Conservation (phyloP, 2,113 vertebrate genomes). For the human (Homo sapiens) region GRCh38 chr7:149903001-149903500, state of each 20-base stretch:
- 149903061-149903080: not conserved
- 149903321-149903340: not conserved
- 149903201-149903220: not conserved
- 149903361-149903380: not conserved
- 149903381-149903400: not conserved
- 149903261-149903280: not conserved
- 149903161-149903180: not conserved
- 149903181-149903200: not conserved
- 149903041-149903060: not conserved
- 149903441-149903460: not conserved
- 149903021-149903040: not conserved
- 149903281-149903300: not conserved
- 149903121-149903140: not conserved
- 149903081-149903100: not conserved
- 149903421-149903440: not conserved
- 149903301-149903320: not conserved
- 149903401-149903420: not conserved
- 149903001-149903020: not conserved
- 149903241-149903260: not conserved
- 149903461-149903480: not conserved
- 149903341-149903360: not conserved
- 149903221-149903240: not conserved
- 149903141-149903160: not conserved
- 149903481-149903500: not conserved
- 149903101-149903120: not conserved